Base-by-base conservation (phyloP, 30 jellyfish, hydroid and myxozoan species). In the Chrysaora quinquecirrha region DNA sequence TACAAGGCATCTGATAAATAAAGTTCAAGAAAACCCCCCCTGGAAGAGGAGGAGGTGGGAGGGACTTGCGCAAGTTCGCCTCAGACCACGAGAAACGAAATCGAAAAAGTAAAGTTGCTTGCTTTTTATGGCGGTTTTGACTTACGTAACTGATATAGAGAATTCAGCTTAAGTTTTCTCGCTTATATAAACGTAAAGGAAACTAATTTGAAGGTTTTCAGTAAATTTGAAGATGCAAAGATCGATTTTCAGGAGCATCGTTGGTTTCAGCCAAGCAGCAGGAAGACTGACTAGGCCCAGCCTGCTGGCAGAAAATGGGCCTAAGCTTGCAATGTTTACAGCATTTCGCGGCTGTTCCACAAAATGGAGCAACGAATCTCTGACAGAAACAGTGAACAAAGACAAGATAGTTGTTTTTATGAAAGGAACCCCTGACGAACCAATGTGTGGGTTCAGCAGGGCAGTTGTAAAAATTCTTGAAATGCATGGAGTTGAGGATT, bases 381-480 rank as follows among this genome's bases (percentile, higher is more conserved):
- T 94, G 27, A 81, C 76, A 3, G 87, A 83, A 16, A 43, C 81
- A 27, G 83, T 94, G 16, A 80, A 70, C 24, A 46, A 87, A 3
- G 70, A 94, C 66, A 88, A 94, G 71, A 74, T 94, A 6, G 97
- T 94, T 31, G 96, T 94, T 6, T 94, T 94, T 82, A 94, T 94
- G 97, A 94, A 94, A 65, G 99, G 99, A 2, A 94, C 99, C 18
- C 97, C 99, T 22, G 92, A 65, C 30, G 93, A 79, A 56, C 99
- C 99, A 18, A 76, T 74, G 94, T 94, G 99, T 77, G 99, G 99
- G 0, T 94, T 94, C 56, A 94, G 99, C 86, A 75, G 84, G 49
- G 96, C 96, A 25, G 99, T 94, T 18, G 96, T 94, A 3, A 96
- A 92, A 22, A 94, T 94, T 16, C 52, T 94, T n/a, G 83, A 82